These are phyloP conservation scores for Theretra japonica DNA, from an alignment of 2,888 invertebrate species.

Conservation along the genomic window DNA sequence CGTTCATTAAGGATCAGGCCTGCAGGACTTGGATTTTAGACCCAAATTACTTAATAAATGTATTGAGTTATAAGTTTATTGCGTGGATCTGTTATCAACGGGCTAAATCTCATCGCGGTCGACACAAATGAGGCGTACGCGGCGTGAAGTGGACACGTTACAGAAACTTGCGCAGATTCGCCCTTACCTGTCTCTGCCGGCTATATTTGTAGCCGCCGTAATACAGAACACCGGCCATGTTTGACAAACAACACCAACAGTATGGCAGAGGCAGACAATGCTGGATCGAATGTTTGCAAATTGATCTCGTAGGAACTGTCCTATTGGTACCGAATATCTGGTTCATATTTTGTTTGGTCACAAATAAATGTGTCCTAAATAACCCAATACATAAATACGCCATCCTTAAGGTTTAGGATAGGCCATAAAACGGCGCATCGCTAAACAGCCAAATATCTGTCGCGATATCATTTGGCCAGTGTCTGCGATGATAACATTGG, in stretches of 20 bases:
- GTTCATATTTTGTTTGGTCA: no score
- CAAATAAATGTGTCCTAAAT: no score
- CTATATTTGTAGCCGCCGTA: background rate
- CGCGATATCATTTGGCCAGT: background rate
- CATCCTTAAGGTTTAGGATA: background rate
- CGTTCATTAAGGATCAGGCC: no score
- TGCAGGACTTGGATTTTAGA: background rate
- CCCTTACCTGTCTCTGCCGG: conserved; percentile 15
- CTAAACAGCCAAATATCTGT: conserved; percentile 22
- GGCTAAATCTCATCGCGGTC: conserved; percentile 38
- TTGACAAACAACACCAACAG: background rate
- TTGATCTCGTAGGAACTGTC: no score
- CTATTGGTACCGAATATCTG: no score
- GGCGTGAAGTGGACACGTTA: conserved; percentile 41
- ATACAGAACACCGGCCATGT: background rate
- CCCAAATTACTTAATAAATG: background rate
- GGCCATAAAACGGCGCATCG: conserved; percentile 2
- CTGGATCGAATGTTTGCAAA: background rate
- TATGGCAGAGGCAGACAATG: background rate
- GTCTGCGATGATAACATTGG: background rate
- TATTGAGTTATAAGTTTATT: background rate
- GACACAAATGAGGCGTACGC: conserved; percentile 38
- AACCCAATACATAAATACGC: background rate
- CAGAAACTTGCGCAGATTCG: conserved; percentile 41
- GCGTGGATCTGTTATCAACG: conserved; percentile 33